Base-by-base conservation (phyloP, 2,797 vertebrate genomes). In the Falco biarmicus region DNA sequence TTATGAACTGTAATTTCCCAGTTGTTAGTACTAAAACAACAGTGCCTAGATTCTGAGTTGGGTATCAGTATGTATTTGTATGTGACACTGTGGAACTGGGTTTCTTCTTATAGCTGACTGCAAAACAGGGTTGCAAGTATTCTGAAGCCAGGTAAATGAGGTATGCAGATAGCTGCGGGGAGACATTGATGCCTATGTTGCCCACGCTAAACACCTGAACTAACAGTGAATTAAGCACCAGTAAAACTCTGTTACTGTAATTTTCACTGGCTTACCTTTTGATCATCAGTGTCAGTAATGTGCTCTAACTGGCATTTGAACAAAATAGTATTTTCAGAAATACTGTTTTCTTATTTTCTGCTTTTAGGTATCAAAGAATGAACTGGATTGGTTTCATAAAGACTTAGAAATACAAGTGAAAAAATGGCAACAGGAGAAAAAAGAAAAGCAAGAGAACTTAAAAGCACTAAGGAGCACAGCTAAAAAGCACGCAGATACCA, bases 401-500 rank as follows among this genome's bases (percentile, higher is more conserved):
- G 99, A 99, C 88, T 96, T 99, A 68, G 99, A 99, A 69, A 94
- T 98, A 37, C 98, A 99, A 76, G 94, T 98, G 66, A 98, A 98
- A 94, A 99, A 98, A 85, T 99, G 99, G 98, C 99, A 99, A 86
- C 98, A 98, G 88, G 99, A 99, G 94, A 99, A 99, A 96, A 99
- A 98, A 60, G 98, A 98, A 89, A 98, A 98, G 68, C 98, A 99
- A 93, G 99, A 99, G 41, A 98, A 82, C 12, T 95, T 99, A 29
- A 99, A 98, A 97, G 51, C 92, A 2, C 94, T 99, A 63, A 99
- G 97, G 97, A 96, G 68, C 78, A 98, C 98, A 76, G 97, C 96
- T 7, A 99, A 98, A 79, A 98, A 97, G 48, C 92, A 99, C 82
- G 54, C 77, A 11, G 98, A 98, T 73, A 89, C 97, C 15, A 98